Base-by-base conservation (phyloP, 92 coral and sea anemone genomes). In the Epizoanthus fatuus region DNA sequence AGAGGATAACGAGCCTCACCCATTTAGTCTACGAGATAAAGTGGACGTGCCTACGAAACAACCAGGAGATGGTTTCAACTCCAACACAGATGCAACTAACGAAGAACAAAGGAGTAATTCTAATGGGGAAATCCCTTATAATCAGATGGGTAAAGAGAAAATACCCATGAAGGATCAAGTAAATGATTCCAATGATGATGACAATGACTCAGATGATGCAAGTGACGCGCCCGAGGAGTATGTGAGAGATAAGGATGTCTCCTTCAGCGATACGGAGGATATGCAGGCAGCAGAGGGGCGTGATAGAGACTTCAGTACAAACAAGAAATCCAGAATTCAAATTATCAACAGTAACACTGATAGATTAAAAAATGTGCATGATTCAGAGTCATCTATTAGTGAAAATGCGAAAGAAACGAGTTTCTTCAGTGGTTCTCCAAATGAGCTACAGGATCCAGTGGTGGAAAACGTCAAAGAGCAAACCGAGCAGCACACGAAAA, bases 21-120 rank as follows among this genome's bases (percentile, higher is more conserved):
- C 88, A 40, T 85, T 70, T 25, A 82, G 84, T 68, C 86, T 88
- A 29, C 84, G 90, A 39, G 58, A 86, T 81, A 53, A 53, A 45
- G 84, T 93, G 19, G 88, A 75, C 68, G 81, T 42, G 42, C 38
- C 25, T 38, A 35, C 32, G 63, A 63, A 52, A 11, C 20, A 56
- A 14, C 29, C 10, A 52, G 10, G 37, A 25, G 47, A 47, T 37
- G 78, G 16, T 12, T 20, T n/a, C 57, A 68, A 7, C 37, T 63
- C 14, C 40, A 35, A 7, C 20, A 17, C 25, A 70, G 75, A 7
- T 73, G 39, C 45, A 87, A 78, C 13, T 80, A 75, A n/a, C 51
- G 55, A 47, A 76, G 62, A 56, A 6, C 55, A 78, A 8, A 15
- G 19, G n/a, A 15, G 3, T n/a, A 11, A 5, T 29, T 29, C 35